These are phyloP conservation scores for Oligia strigilis DNA, from an alignment of 2,888 invertebrate species.

Conservation along the genomic window DNA sequence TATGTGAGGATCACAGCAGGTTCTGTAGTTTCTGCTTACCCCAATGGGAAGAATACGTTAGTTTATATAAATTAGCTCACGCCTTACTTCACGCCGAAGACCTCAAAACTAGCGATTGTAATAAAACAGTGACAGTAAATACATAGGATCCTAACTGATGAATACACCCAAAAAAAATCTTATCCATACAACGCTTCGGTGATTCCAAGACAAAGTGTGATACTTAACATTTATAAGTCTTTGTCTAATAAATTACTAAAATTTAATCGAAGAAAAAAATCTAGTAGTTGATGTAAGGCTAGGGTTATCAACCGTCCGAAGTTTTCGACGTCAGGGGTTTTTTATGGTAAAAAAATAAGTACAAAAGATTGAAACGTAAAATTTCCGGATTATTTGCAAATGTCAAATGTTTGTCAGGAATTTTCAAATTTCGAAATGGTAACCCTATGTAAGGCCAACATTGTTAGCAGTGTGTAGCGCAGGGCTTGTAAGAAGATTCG, in stretches of 20 bases:
- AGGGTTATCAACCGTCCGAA: background rate
- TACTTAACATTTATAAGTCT: constrained; percentile 14
- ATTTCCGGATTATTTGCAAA: background rate
- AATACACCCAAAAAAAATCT: background rate
- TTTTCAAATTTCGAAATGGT: background rate
- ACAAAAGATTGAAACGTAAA: background rate
- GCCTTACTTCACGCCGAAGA: background rate
- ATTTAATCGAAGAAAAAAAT: constrained; percentile 59
- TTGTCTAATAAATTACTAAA: constrained; percentile 44
- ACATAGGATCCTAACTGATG: background rate
- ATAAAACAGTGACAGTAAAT: background rate
- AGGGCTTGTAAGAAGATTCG: constrained; percentile 66
- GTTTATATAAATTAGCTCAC: background rate
- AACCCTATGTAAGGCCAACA: constrained; percentile 39
- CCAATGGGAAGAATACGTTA: background rate
- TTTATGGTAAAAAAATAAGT: background rate
- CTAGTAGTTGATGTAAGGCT: constrained; percentile 40
- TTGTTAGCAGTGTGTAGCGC: constrained; percentile 55
- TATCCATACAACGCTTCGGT: background rate
- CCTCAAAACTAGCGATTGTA: background rate
- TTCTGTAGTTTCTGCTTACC: background rate
- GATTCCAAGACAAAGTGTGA: constrained; percentile 15
- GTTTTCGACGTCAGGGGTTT: background rate
- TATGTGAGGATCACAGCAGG: background rate
- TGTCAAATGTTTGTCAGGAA: background rate